Conservation (phyloP, 2,888 invertebrate genomes). For the Chorisops tibialis region DNA sequence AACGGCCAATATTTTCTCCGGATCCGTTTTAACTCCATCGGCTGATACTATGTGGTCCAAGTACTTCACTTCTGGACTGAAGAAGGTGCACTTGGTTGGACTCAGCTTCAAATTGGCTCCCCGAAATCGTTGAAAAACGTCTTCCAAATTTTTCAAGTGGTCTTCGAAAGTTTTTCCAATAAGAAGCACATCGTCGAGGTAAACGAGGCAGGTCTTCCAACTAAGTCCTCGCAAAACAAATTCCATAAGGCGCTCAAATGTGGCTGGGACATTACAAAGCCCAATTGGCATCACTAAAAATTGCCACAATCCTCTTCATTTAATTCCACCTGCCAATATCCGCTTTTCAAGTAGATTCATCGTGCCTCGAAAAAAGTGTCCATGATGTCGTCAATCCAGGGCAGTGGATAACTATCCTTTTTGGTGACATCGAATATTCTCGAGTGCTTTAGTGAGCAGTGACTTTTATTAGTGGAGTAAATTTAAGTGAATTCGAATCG, state of each 20-base stretch:
- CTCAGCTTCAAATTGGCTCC: constrained; percentile 19
- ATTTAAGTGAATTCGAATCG: too few relatives aligned
- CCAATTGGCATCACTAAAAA: constrained; percentile 38
- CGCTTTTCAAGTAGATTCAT: neutral
- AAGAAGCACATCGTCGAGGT: constrained; percentile 35
- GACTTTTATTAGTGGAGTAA: too few relatives aligned
- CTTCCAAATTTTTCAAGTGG: constrained; percentile 28
- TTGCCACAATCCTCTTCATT: constrained; percentile 35
- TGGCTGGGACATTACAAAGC: constrained; percentile 33
- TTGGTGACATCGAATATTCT: too few relatives aligned
- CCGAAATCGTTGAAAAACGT: constrained; percentile 9
- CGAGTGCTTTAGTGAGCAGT: too few relatives aligned
- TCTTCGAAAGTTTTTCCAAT: constrained; percentile 29
- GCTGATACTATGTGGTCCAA: constrained; percentile 22
- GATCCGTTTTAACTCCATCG: too few relatives aligned
- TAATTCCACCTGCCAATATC: too few relatives aligned
- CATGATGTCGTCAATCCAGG: too few relatives aligned
- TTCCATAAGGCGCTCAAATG: constrained; percentile 35
- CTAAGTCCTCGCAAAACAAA: constrained; percentile 20
- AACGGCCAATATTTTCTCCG: too few relatives aligned
- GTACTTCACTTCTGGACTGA: constrained; percentile 8
- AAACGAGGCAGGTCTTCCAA: constrained; percentile 34
- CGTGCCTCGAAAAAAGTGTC: too few relatives aligned
- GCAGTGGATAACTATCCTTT: too few relatives aligned
- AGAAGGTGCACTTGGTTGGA: constrained; percentile 16